Conservation (phyloP, 2,797 vertebrate species). For the Gastrophryne carolinensis region DNA sequence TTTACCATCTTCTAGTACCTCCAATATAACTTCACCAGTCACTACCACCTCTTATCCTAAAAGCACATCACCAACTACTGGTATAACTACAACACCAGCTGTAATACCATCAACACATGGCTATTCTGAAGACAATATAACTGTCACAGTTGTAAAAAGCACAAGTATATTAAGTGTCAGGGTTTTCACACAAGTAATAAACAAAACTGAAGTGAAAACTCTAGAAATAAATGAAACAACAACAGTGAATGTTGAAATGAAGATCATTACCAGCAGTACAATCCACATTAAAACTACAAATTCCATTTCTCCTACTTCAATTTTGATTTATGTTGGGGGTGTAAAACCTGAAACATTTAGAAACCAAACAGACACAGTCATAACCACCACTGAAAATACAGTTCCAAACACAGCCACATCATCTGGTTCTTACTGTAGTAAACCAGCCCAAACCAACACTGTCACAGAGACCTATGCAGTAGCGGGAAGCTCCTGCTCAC, state of each 20-base stretch:
- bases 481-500: conserved; percentile 36
- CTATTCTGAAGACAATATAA: conserved; percentile 15
- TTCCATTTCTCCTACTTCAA: neutral
- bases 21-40: neutral
- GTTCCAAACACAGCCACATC: neutral
- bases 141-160: conserved; percentile 16
- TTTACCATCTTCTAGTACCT: neutral
- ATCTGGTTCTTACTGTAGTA: conserved; percentile 10
- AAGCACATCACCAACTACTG: neutral
- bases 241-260: conserved; percentile 13
- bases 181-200: conserved; percentile 2
- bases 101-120: neutral
- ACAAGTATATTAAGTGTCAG: neutral
- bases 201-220: conserved; percentile 12
- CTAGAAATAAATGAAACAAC: conserved; percentile 38
- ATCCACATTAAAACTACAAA: conserved; percentile 12
- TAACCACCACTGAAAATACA: conserved; percentile 27
- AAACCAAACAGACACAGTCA: neutral
- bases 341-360: neutral
- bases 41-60: neutral
- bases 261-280: neutral
- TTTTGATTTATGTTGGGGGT: neutral
- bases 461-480: conserved; percentile 2
- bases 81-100: neutral
- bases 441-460: conserved; percentile 24